These are phyloP conservation scores for Oscheius sp. DNA, from an alignment of 2,888 invertebrate genomes.

Conservation along the genomic window DNA sequence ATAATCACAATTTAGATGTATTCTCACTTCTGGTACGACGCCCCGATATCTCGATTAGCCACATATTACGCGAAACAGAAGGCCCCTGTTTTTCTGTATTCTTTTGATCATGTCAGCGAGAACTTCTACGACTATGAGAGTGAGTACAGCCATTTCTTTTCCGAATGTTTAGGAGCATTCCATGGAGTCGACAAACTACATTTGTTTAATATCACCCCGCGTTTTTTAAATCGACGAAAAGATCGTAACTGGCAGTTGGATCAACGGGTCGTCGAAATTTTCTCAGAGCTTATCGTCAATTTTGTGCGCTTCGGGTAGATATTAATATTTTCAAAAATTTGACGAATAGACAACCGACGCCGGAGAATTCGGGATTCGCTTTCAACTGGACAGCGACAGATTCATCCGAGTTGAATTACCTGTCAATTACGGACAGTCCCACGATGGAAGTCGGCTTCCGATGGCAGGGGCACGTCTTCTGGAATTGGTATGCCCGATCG, in stretches of 20 bases:
- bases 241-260: slow-evolving; percentile 70
- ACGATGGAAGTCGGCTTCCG: slow-evolving; percentile 65
- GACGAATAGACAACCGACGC: slow-evolving; percentile 66
- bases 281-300: slow-evolving; percentile 68
- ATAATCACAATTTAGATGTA: slow-evolving; percentile 64
- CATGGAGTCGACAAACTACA: slow-evolving; percentile 70
- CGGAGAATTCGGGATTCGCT: slow-evolving; percentile 59
- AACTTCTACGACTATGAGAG: slow-evolving; percentile 69
- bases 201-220: slow-evolving; percentile 68
- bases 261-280: slow-evolving; percentile 69
- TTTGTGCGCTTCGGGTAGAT: slow-evolving; percentile 65
- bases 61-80: slow-evolving; percentile 61
- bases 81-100: slow-evolving; percentile 68
- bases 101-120: slow-evolving; percentile 70
- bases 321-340: not conserved
- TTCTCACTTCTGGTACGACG: slow-evolving; percentile 70
- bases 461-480: slow-evolving; percentile 70
- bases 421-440: slow-evolving; percentile 69
- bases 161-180: slow-evolving; percentile 61
- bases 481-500: slow-evolving; percentile 69
- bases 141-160: slow-evolving; percentile 41
- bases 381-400: slow-evolving; percentile 69
- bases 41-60: slow-evolving; percentile 68
- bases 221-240: slow-evolving; percentile 62
- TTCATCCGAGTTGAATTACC: slow-evolving; percentile 60